phyloP scores from a whole-genome alignment of 2,113 vertebrate genomes.

The Eolophus roseicapilla region DNA sequence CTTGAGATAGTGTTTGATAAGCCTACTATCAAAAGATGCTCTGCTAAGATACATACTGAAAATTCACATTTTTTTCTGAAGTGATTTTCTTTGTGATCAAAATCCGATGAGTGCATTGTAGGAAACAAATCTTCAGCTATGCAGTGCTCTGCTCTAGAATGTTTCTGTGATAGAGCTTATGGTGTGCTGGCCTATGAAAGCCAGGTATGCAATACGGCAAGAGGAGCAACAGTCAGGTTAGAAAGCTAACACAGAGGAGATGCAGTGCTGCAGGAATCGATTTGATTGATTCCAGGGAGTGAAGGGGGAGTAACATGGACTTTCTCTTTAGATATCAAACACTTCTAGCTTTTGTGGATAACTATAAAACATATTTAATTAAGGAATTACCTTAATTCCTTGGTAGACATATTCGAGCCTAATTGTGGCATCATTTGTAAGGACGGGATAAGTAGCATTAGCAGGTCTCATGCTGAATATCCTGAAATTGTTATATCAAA shows the following conservation, averaged over 20 bases:
- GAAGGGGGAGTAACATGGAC: background rate
- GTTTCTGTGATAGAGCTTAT: background rate
- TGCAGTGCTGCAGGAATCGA: background rate
- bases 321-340: background rate
- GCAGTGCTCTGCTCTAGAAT: background rate
- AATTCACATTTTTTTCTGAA: background rate
- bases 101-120: background rate
- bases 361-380: background rate
- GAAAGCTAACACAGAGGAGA: background rate
- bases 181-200: background rate
- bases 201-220: accelerated
- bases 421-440: background rate
- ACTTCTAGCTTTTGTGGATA: background rate
- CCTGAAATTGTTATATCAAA: background rate
- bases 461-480: background rate
- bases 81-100: background rate
- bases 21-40: background rate
- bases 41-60: background rate
- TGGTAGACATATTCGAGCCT: background rate
- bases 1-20: background rate
- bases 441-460: background rate
- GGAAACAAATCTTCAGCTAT: background rate
- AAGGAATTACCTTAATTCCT: background rate
- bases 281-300: background rate
- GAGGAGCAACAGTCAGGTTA: background rate